These are phyloP conservation scores for Gisinianus flammeolus DNA, from an alignment of 2,888 invertebrate genomes.

Conservation along the genomic window DNA sequence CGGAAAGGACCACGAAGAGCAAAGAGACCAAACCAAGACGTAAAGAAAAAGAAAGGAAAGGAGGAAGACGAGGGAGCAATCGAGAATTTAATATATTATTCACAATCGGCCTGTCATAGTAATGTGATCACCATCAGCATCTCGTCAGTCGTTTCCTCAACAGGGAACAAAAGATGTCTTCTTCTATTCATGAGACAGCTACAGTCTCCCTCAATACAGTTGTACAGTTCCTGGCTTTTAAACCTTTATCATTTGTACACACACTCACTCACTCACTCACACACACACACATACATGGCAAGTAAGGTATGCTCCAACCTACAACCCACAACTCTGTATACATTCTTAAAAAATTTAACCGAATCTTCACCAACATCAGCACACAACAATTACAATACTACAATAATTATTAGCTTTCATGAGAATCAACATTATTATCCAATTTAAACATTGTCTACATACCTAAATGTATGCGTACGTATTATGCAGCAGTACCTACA, in stretches of 20 bases:
- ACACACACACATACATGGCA: neutral
- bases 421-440: neutral
- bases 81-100: slow-evolving; percentile 21
- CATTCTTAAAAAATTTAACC: neutral
- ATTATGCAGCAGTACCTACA: neutral
- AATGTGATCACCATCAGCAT: slow-evolving; percentile 39
- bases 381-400: neutral
- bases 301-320: neutral
- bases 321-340: neutral
- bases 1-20: too few relatives aligned
- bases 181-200: neutral
- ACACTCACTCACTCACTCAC: neutral
- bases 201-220: neutral
- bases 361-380: neutral
- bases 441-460: neutral
- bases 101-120: slow-evolving; percentile 36
- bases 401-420: neutral
- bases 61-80: neutral
- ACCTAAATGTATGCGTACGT: neutral
- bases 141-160: slow-evolving; percentile 37
- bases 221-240: neutral
- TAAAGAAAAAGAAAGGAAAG: neutral
- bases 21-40: too few relatives aligned
- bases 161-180: slow-evolving; percentile 36
- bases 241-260: neutral